Evolutionary conservation across 2,797 vertebrate species (phyloP), one percentile per base, ranked within the genome.

Genomic region (Setipinna tenuifilis): DNA sequence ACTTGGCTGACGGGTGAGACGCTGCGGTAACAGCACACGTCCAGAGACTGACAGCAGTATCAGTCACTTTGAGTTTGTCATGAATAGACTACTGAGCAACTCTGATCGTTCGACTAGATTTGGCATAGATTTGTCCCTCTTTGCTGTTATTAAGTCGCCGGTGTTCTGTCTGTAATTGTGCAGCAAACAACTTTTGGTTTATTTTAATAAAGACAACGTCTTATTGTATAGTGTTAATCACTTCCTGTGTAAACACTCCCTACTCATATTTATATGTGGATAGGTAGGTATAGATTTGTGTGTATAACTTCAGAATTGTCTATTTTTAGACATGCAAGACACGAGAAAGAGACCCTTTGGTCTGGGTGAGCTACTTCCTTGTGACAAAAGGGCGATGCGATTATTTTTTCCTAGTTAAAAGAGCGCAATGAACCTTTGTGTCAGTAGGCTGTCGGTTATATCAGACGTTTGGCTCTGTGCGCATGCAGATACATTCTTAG

Each of bases 401-500:
- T 35, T 35, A 44, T 75, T 31, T 75, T 75, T 75, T 78, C 19
- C 35, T 12, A 78, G 16, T 44, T 78, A 1, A 19, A 35, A 78
- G 65, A 68, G 65, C 31, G 71, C 35, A 78, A 21, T 78, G 17
- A 44, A 78, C 35, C 17, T 41, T n/a, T 23, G 61, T 65, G 61
- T 9, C 23, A 7, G 14, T 31, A 16, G 0, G 83, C 11, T 54
- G 10, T 23, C 28, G 6, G 83, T 28, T 11, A 31, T 82, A 23
- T 85, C 46, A 41, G 21, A 82, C 46, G 83, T 68, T 65, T 7
- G 75, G 48, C 25, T 25, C 21, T 6, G 16, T 54, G 4, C 31
- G 31, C 68, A 41, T 75, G 68, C 31, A 31, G 68, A 41, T 75
- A 46, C 59, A 84, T 84, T 75, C 83, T 28, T 54, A 41, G 65